Evolutionary conservation across 2,113 vertebrate genomes (phyloP).

Genomic region (Apeltes quadracus): DNA sequence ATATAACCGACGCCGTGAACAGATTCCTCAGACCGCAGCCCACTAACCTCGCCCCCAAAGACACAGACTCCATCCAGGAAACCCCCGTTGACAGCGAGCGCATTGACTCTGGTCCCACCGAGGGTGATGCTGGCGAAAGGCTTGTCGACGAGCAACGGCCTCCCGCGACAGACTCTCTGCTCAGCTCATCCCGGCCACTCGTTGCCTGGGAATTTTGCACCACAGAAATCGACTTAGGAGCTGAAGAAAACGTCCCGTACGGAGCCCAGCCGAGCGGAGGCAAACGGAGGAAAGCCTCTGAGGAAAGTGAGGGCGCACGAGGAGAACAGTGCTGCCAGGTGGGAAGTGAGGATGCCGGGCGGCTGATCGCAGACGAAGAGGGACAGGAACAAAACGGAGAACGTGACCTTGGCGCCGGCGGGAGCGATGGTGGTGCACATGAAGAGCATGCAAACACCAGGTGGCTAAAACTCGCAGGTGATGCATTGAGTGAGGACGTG

Average conservation of each 20-base stretch:
- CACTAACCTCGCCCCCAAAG: conserved; percentile 14
- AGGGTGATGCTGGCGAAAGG: not conserved
- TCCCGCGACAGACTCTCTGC: not conserved
- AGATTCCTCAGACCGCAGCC: conserved; percentile 73
- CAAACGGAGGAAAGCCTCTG: conserved; percentile 11
- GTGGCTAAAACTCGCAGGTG: not conserved
- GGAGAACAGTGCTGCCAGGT: conserved; percentile 3
- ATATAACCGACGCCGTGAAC: conserved; percentile 68
- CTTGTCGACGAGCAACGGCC: conserved; percentile 11
- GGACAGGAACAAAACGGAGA: not conserved
- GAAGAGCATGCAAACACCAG: not conserved
- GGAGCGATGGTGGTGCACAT: not conserved
- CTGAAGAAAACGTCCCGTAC: not conserved
- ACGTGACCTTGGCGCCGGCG: rapidly evolving
- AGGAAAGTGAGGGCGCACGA: not conserved
- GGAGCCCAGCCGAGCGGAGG: conserved; percentile 6
- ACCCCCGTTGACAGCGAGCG: conserved; percentile 9
- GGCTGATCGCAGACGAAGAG: not conserved
- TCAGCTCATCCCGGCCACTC: not conserved
- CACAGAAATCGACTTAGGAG: conserved; percentile 1
- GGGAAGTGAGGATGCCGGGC: conserved; percentile 12
- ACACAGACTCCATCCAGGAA: conserved; percentile 23
- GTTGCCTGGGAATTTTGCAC: conserved; percentile 41
- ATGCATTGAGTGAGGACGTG: not conserved
- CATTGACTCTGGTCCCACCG: not conserved